These are phyloP conservation scores for Neosalanx taihuensis DNA, from an alignment of 2,797 vertebrate genomes.

Conservation along the genomic window DNA sequence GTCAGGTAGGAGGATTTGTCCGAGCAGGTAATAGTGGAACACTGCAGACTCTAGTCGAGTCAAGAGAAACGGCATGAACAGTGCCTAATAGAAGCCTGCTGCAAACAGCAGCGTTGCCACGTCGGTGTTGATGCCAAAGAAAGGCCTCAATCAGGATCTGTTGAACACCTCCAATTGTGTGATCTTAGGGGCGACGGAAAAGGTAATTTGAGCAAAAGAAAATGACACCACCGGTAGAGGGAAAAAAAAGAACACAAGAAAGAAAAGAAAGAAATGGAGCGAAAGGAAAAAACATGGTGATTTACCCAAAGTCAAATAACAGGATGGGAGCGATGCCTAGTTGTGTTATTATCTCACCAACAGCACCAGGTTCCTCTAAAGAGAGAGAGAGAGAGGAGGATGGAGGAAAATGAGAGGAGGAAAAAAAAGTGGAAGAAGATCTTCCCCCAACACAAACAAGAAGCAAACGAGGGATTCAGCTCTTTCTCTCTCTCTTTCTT, in stretches of 20 bases:
- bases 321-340: slow-evolving; percentile 73
- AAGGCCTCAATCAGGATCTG: slow-evolving; percentile 76
- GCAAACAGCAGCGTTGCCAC: slow-evolving; percentile 56
- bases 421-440: slow-evolving; percentile 47
- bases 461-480: slow-evolving; percentile 13
- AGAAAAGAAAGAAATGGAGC: slow-evolving; percentile 32
- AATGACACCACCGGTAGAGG: slow-evolving; percentile 63
- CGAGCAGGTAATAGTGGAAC: neutral
- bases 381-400: slow-evolving; percentile 42
- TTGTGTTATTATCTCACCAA: slow-evolving; percentile 82
- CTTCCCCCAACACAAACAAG: slow-evolving; percentile 46
- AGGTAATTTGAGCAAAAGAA: slow-evolving; percentile 79
- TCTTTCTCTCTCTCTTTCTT: no score
- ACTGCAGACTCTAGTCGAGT: no score
- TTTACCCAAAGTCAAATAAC: slow-evolving; percentile 81
- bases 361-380: slow-evolving; percentile 57
- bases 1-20: neutral
- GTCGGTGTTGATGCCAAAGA: slow-evolving; percentile 60
- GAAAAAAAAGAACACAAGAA: slow-evolving; percentile 37
- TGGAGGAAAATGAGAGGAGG: slow-evolving; percentile 67
- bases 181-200: slow-evolving; percentile 66
- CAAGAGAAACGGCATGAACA: slow-evolving; percentile 33
- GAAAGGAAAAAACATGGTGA: slow-evolving; percentile 65
- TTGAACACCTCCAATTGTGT: slow-evolving; percentile 73
- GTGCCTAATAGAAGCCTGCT: slow-evolving; percentile 65